Conservation (phyloP, 2,797 vertebrate species). For the Gymnothorax reevesii region DNA sequence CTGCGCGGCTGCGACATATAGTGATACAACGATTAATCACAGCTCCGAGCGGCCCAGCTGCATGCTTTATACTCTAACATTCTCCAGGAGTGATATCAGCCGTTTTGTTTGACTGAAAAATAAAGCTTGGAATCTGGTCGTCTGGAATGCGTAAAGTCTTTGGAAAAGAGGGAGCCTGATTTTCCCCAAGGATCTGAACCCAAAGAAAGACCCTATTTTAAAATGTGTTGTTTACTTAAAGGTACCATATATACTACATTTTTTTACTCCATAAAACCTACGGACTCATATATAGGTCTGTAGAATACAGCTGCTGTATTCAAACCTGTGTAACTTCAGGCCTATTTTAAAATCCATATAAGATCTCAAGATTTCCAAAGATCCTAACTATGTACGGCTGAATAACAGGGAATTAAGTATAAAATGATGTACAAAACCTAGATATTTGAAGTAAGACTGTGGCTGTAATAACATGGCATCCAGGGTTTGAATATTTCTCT, state of each 20-base stretch:
- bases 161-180: not conserved
- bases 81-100: slow-evolving; percentile 11
- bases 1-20: not conserved
- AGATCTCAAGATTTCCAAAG: too few relatives aligned
- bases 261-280: too few relatives aligned
- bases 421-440: too few relatives aligned
- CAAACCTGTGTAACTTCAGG: too few relatives aligned
- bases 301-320: too few relatives aligned
- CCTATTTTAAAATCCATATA: too few relatives aligned
- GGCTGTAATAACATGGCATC: too few relatives aligned
- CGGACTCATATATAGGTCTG: too few relatives aligned
- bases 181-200: not conserved
- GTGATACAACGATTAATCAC: slow-evolving; percentile 13
- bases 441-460: too few relatives aligned
- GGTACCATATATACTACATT: not conserved
- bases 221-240: not conserved
- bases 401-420: too few relatives aligned
- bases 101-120: not conserved
- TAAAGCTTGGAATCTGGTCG: not conserved
- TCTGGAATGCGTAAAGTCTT: not conserved
- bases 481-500: too few relatives aligned
- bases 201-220: not conserved
- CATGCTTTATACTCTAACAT: not conserved
- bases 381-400: too few relatives aligned
- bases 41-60: not conserved